Base-by-base conservation (phyloP, 53 echinoderm and acorn worm genomes). In the Stichopus horrens region DNA sequence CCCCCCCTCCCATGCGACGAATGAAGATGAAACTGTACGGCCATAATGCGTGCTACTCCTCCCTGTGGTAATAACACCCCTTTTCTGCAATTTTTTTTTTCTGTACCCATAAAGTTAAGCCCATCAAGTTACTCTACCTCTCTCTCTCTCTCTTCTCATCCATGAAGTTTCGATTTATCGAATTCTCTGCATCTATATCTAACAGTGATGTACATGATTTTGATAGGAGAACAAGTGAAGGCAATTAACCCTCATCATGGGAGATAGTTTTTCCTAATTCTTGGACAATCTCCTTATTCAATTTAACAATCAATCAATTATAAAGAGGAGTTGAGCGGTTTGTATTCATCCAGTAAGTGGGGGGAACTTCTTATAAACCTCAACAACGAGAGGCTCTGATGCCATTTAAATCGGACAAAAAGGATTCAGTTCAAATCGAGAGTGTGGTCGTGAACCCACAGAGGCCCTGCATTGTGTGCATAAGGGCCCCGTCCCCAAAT, bases 391-490 rank as follows among this genome's bases (percentile, higher is more conserved):
- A 55, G 63, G 16, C 8, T 53, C 79, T 54, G 79, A 79, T 9
- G 53, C 10, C n/a, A 53, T 55, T 78, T 13, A 37, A 37, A 79
- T 52, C 13, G 19, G 52, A n/a, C 53, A 79, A 51, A 79, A 79
- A 53, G 63, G 63, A 16, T 5, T 16, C 63, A 63, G 63, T 37
- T 37, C 1, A 5, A 16, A 63, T 63, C 7, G 7, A 13, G 63
- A n/a, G 52, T 79, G 55, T 79, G 79, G 16, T 79, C 79, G 79
- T 79, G 79, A 79, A 79, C 79, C 79, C 79, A 79, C 10, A 6
- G 53, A 2, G 37, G 37, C 37, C 37, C 37, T 37, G 7, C 79
- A 53, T 79, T 79, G 79, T 79, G 37, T 37, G 37, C 37, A 37
- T 37, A 19, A 52, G 52, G 54, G 56, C n/a, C 5, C 79, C 20